A percentile compares a stretch with the other conserved stretches of the same genome.
These are phyloP conservation scores for Calidris pygmaea DNA, from an alignment of 2,113 vertebrate species.

Conservation along the genomic window DNA sequence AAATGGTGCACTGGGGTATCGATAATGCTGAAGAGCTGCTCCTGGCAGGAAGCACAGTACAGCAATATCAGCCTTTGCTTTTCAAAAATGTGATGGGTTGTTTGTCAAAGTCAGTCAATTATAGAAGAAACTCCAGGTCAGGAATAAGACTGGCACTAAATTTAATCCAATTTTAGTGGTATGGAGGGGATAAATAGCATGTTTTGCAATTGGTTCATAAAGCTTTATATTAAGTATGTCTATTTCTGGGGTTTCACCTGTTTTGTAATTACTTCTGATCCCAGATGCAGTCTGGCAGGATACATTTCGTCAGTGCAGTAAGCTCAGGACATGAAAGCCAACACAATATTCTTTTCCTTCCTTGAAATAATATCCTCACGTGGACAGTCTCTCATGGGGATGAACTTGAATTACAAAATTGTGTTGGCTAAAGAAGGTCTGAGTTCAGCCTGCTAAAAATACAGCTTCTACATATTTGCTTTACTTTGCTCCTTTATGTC, in stretches of 20 bases:
- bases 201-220: not conserved
- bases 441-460: conserved; percentile 13
- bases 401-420: not conserved
- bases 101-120: not conserved
- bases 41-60: not conserved
- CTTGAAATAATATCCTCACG: not conserved
- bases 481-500: not conserved
- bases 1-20: not conserved
- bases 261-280: not conserved
- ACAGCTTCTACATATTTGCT: not conserved
- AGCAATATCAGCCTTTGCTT: not conserved
- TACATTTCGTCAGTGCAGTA: not conserved
- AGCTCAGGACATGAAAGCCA: not conserved
- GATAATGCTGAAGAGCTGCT: not conserved
- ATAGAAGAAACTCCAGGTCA: not conserved
- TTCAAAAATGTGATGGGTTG: not conserved
- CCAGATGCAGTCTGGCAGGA: not conserved
- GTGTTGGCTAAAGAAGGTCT: not conserved
- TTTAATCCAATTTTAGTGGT: not conserved
- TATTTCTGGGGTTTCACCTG: not conserved
- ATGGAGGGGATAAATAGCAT: not conserved
- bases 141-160: not conserved
- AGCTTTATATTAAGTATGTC: not conserved
- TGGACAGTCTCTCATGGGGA: not conserved
- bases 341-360: not conserved